These are phyloP conservation scores for Drusus annulatus DNA, from an alignment of 1,140 invertebrate genomes.

Conservation along the genomic window DNA sequence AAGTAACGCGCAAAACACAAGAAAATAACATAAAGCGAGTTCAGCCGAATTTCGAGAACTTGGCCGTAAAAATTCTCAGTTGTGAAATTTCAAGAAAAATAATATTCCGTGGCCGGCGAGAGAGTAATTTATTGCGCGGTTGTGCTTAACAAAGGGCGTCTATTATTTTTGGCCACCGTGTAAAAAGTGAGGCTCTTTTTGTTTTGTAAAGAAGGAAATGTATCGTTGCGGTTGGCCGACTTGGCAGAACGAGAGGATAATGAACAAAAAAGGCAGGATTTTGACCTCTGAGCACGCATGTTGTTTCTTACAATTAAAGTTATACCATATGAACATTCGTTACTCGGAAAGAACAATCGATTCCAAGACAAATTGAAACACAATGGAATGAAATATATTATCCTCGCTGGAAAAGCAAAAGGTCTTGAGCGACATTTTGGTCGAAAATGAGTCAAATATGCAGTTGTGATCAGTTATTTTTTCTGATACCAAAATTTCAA, in stretches of 20 bases:
- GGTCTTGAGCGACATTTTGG: too few relatives aligned
- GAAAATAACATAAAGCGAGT: not conserved
- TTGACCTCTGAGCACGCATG: too few relatives aligned
- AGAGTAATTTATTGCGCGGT: slow-evolving; percentile 7
- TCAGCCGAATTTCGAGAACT: not conserved
- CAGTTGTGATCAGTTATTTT: too few relatives aligned
- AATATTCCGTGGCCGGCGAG: not conserved
- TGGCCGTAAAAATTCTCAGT: not conserved
- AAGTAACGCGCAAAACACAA: too few relatives aligned
- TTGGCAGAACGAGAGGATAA: not conserved
- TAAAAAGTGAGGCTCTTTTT: not conserved
- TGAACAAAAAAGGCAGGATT: not conserved
- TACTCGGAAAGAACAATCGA: too few relatives aligned
- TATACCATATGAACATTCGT: too few relatives aligned
- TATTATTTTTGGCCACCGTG: not conserved
- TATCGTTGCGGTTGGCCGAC: slow-evolving; percentile 3
- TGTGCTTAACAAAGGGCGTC: not conserved
- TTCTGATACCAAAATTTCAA: too few relatives aligned
- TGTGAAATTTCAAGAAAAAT: not conserved
- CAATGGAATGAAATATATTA: too few relatives aligned
- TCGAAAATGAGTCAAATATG: too few relatives aligned
- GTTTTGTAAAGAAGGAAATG: not conserved
- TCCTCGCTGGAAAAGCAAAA: too few relatives aligned
- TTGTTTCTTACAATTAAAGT: too few relatives aligned
- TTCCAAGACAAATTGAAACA: too few relatives aligned